Base-by-base conservation (phyloP, 2,888 invertebrate genomes). In the Rhabditoides inermis region DNA sequence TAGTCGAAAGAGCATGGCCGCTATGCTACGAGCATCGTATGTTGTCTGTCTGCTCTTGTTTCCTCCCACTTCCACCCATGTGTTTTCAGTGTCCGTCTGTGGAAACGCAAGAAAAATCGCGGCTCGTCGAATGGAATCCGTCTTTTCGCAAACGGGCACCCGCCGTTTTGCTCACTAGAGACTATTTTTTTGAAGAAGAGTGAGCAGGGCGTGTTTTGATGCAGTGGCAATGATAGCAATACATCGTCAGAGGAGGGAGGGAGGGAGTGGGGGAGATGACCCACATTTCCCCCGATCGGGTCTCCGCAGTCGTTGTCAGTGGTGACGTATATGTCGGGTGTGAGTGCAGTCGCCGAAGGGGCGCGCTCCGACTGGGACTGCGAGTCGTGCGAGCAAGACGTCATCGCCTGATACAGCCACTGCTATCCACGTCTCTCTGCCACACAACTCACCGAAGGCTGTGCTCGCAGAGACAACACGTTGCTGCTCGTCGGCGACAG, bases 281-380 rank as follows among this genome's bases (percentile, higher is more conserved):
- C 49, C 53, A 73, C 73, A 64, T 73, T 73, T 49, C 72, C 73
- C 2, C 73, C 74, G 15, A 75, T 60, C 2, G 72, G 61, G 54
- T 74, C 73, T 25, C 73, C 73, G 54, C 73, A 67, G 55, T 75
- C 73, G 15, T 61, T 62, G 26, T 75, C 76, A 3, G 65, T 54
- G 6, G 75, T 75, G 23, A 76, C 66, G 44, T 64, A 64, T 44
- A 76, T 76, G 54, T 76, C 73, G 5, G 75, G 75, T 20, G 72
- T 60, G n/a, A 55, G 46, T 12, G 52, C 53, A 37, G n/a, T n/a
- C n/a, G n/a, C n/a, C n/a, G n/a, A n/a, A n/a, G n/a, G n/a, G n/a
- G n/a, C n/a, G n/a, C n/a, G n/a, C n/a, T n/a, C n/a, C n/a, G n/a
- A n/a, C n/a, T n/a, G n/a, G n/a, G n/a, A n/a, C n/a, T n/a, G n/a